Percentiles rank a stretch among this genome's conserved stretches.
phyloP scores from a whole-genome alignment of 2,888 invertebrate genomes.

The Caenorhabditis panamensis region DNA sequence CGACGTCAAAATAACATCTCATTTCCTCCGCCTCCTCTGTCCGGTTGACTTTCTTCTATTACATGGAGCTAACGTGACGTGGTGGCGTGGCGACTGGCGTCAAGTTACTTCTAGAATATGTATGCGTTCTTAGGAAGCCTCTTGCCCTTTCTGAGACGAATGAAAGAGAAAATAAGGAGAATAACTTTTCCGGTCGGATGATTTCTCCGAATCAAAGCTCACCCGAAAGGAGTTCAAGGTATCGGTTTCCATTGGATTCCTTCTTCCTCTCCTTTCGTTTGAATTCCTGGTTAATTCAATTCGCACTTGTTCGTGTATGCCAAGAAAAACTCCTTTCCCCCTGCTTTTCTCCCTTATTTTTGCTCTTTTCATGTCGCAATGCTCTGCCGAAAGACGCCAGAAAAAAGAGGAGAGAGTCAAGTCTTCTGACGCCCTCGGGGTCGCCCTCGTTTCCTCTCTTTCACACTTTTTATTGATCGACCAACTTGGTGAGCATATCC shows the following conservation, averaged over 20 bases:
- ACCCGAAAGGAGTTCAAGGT: slow-evolving; percentile 9
- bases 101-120: slow-evolving; percentile 52
- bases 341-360: slow-evolving; percentile 1
- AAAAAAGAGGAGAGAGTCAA: slow-evolving; percentile 40
- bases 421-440: slow-evolving; percentile 49
- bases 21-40: slow-evolving; percentile 17
- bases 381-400: slow-evolving; percentile 14
- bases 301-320: slow-evolving; percentile 29
- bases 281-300: slow-evolving; percentile 28
- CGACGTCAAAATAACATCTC: slow-evolving; percentile 49
- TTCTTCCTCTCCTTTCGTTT: background rate
- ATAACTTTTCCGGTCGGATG: background rate
- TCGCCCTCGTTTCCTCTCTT: slow-evolving; percentile 13
- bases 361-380: slow-evolving; percentile 55
- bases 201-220: background rate
- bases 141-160: slow-evolving; percentile 4
- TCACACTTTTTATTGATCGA: slow-evolving; percentile 58
- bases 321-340: slow-evolving; percentile 12
- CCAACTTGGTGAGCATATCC: slow-evolving; percentile 38
- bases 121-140: slow-evolving; percentile 33
- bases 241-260: no score
- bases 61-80: slow-evolving; percentile 39
- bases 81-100: slow-evolving; percentile 24
- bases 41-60: slow-evolving; percentile 8
- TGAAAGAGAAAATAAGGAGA: no score